phyloP scores from a whole-genome alignment of 2,797 vertebrate species.

The Darevskia mixta region DNA sequence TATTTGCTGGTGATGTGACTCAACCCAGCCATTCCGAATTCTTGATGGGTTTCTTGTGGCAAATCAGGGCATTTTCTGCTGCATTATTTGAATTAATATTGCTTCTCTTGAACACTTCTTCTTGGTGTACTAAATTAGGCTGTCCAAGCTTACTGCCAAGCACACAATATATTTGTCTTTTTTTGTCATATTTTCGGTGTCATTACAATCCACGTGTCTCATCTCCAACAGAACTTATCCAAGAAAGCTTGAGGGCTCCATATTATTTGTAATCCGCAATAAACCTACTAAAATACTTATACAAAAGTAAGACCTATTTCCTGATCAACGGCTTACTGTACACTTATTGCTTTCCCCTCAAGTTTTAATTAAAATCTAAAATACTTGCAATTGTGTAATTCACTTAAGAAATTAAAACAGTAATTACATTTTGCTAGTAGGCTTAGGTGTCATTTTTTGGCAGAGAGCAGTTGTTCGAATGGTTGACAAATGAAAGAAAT shows the following conservation, averaged over 20 bases:
- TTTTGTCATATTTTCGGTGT: background rate
- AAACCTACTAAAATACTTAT: background rate
- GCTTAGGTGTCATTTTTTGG: slow-evolving; percentile 42
- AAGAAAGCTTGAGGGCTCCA: background rate
- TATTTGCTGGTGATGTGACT: background rate
- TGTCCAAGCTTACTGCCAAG: background rate
- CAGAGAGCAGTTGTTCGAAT: slow-evolving; percentile 40
- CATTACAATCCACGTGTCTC: background rate
- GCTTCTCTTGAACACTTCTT: background rate
- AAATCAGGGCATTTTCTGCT: background rate
- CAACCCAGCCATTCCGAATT: background rate
- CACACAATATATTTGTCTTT: accelerated
- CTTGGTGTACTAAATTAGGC: background rate
- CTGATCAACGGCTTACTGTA: background rate
- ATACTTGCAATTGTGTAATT: slow-evolving; percentile 35
- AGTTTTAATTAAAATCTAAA: slow-evolving; percentile 53
- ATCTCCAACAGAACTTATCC: background rate
- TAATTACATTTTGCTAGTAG: slow-evolving; percentile 58
- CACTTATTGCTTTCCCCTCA: slow-evolving; percentile 4
- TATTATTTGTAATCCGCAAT: background rate
- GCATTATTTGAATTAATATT: background rate
- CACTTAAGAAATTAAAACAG: slow-evolving; percentile 30
- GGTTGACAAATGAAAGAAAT: slow-evolving; percentile 56
- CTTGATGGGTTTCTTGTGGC: background rate
- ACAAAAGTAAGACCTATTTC: background rate